These are phyloP conservation scores for Bradypodion ventrale DNA, from an alignment of 2,797 vertebrate genomes.

Conservation along the genomic window DNA sequence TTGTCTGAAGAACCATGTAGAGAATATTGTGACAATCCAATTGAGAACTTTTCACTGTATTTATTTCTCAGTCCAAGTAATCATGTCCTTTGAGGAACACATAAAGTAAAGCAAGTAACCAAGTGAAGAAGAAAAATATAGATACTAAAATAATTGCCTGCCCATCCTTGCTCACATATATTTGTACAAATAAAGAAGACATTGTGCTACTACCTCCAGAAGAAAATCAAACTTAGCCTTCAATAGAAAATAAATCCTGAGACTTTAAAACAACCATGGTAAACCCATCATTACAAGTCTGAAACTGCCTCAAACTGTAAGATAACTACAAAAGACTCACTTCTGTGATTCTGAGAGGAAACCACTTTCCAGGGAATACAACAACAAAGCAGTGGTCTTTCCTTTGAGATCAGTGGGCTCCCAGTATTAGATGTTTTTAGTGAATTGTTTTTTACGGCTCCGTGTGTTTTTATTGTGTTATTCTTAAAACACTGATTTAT, in stretches of 20 bases:
- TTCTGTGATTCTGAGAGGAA: background rate
- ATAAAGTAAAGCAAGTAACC: background rate
- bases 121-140: background rate
- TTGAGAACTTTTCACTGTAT: background rate
- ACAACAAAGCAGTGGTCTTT: no score
- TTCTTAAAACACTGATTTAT: no score
- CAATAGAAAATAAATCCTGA: background rate
- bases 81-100: background rate
- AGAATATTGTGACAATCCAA: background rate
- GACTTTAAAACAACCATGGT: fast-evolving
- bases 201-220: background rate
- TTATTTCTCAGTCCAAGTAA: background rate
- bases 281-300: background rate
- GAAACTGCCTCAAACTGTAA: background rate
- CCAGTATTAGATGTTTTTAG: no score
- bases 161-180: background rate
- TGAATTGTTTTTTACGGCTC: no score
- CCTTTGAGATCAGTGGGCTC: no score
- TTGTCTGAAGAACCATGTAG: background rate
- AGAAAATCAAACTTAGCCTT: background rate
- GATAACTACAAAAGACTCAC: background rate
- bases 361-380: background rate
- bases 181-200: background rate
- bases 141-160: background rate
- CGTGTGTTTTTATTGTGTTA: no score